Base-by-base conservation (phyloP, 1,140 invertebrate species). In the Macrobrachium rosenbergii region DNA sequence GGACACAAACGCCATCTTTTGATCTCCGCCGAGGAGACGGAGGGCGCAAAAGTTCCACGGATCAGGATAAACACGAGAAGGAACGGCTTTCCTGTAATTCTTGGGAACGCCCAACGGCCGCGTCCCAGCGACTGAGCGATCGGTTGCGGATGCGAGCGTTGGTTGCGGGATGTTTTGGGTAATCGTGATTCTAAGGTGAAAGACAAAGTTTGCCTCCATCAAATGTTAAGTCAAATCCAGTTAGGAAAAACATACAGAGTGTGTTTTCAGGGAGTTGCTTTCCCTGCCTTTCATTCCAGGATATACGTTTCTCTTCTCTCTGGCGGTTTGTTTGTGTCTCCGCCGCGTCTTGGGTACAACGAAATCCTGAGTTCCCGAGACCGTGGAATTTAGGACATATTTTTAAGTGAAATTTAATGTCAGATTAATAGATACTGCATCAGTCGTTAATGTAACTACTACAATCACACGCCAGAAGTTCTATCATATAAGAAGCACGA, bases 151-250 rank as follows among this genome's bases (percentile, higher is more conserved):
- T 14, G n/a, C 45, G 81, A 73, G 81, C 73, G 67, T 21, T 73
- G 12, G 67, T 2, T 82, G 12, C 23, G 81, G 45, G 67, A 60
- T 12, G 67, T 8, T 23, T 21, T 17, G 43, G 43, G 43, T 21
- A 58, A 82, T 73, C 52, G 81, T n/a, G 67, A 73, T 82, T 82
- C 60, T 73, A 67, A 82, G 67, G 81, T 73, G 81, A 82, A 82
- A 73, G n/a, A 45, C 81, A 73, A 82, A 82, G 81, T 58, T 82
- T 82, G 67, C 60, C 64, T 59, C 43, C 52, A 62, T 79, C 21
- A 62, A 79, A 62, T 60, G 77, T 79, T 60, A 60, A 52, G 64
- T 73, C 67, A 59, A 23, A 58, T 23, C 45, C 67, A 82, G 81
- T 59, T 52, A 60, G 37, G 67, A 64, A 73, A 52, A 82, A 82